phyloP scores from a whole-genome alignment of 1,140 invertebrate species.

The Pogonus chalceus region DNA sequence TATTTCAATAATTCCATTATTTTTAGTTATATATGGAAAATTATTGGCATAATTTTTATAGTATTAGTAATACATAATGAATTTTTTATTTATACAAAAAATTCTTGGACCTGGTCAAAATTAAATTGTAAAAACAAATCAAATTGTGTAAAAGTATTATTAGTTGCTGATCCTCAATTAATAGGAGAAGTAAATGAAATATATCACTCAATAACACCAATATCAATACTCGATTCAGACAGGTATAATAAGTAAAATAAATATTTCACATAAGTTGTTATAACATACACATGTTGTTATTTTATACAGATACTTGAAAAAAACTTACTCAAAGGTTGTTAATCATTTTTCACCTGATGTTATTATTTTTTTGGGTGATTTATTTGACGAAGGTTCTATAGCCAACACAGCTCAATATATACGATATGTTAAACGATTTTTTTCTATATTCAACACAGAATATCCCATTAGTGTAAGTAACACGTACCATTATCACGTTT shows the following conservation, averaged over 20 bases:
- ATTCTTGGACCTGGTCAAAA: constrained; percentile 44
- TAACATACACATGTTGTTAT: constrained; percentile 7
- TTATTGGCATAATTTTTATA: constrained; percentile 21
- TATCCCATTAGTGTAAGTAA: constrained; percentile 43
- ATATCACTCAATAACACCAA: constrained; percentile 40
- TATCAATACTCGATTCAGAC: constrained; percentile 71
- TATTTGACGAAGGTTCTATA: constrained; percentile 85
- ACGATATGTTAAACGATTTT: constrained; percentile 57
- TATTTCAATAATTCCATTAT: neutral
- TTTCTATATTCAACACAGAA: constrained; percentile 54
- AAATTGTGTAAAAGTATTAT: constrained; percentile 58
- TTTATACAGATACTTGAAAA: constrained; percentile 60
- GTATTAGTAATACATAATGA: constrained; percentile 44
- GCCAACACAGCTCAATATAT: constrained; percentile 57
- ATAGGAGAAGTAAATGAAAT: constrained; percentile 64
- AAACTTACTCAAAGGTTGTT: constrained; percentile 65
- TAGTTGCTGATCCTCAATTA: constrained; percentile 90
- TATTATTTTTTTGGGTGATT: constrained; percentile 82
- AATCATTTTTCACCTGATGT: constrained; percentile 69
- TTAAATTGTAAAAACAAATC: constrained; percentile 39
- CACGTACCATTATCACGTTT: too few species aligned
- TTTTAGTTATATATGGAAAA: neutral
- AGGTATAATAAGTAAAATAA: constrained; percentile 42
- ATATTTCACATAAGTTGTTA: constrained; percentile 7
- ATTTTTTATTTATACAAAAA: constrained; percentile 42